Conservation (phyloP, 2,113 vertebrate genomes). For the Zapus hudsonius region DNA sequence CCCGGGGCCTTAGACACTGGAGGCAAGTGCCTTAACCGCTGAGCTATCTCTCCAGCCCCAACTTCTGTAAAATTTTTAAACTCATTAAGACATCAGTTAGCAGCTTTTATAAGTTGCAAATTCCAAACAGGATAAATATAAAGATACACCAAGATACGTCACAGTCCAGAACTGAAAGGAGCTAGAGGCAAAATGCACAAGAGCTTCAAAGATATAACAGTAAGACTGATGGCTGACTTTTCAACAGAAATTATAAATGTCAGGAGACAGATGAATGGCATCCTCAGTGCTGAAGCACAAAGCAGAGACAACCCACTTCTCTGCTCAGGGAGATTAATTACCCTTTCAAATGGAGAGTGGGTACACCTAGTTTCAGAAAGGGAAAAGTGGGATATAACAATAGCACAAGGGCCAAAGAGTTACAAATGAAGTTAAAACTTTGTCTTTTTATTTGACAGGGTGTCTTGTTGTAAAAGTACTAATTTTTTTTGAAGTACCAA, state of each 20-base stretch:
- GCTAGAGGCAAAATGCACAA: background rate
- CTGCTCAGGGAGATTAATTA: background rate
- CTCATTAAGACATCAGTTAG: background rate
- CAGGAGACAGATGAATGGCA: background rate
- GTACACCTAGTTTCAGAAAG: background rate
- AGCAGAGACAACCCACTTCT: background rate
- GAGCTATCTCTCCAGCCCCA: too few species aligned
- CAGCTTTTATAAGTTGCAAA: background rate
- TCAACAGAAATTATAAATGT: slow-evolving; percentile 10
- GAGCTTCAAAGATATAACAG: background rate
- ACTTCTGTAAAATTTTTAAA: slow-evolving; percentile 30
- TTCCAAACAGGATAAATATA: background rate
- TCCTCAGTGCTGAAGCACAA: background rate
- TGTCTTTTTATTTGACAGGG: too few species aligned
- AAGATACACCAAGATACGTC: background rate
- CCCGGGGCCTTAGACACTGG: too few species aligned
- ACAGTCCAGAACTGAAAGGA: background rate
- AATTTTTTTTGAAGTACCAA: too few species aligned
- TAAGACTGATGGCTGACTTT: slow-evolving; percentile 7
- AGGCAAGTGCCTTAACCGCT: too few species aligned
- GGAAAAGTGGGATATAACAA: background rate
- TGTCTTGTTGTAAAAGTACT: too few species aligned
- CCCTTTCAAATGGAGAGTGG: background rate
- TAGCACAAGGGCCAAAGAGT: too few species aligned
- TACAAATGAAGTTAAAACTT: too few species aligned